Conservation (phyloP, 1,140 invertebrate species). For the Telenomus remus region DNA sequence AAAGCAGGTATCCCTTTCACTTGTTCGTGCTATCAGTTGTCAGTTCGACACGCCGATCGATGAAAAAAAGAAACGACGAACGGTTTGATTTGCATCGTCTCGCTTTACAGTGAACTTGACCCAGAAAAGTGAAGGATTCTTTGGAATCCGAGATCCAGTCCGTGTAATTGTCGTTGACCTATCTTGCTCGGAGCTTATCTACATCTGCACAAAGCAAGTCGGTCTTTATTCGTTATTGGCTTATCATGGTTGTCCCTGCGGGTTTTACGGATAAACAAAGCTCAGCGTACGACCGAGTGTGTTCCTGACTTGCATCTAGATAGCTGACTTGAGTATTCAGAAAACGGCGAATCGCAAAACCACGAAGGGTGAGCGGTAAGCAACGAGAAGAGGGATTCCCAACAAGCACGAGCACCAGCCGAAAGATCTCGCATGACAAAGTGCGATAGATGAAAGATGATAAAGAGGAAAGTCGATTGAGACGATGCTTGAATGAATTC, state of each 20-base stretch:
- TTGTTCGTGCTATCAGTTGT: constrained; percentile 14
- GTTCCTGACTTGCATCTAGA: constrained; percentile 14
- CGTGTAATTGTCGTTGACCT: constrained; percentile 62
- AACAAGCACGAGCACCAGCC: too few relatives aligned
- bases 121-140: constrained; percentile 60
- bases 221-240: constrained; percentile 9
- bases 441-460: constrained; percentile 36
- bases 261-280: constrained; percentile 56
- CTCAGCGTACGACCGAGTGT: constrained; percentile 14
- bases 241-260: constrained; percentile 12
- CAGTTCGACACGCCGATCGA: neutral
- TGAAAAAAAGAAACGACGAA: too few relatives aligned
- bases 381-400: constrained; percentile 9
- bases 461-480: constrained; percentile 33
- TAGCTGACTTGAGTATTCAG: constrained; percentile 17
- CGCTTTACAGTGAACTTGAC: constrained; percentile 66
- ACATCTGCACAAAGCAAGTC: constrained; percentile 11
- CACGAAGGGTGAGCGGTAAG: constrained; percentile 9
- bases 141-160: constrained; percentile 61
- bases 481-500: constrained; percentile 62
- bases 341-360: constrained; percentile 7
- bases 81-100: constrained; percentile 25
- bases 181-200: constrained; percentile 11
- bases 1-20: too few relatives aligned
- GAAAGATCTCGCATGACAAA: constrained; percentile 31